Evolutionary conservation across 2,113 vertebrate species (phyloP), one percentile per base, ranked within the genome.

Genomic region (Tetraodon nigroviridis): DNA sequence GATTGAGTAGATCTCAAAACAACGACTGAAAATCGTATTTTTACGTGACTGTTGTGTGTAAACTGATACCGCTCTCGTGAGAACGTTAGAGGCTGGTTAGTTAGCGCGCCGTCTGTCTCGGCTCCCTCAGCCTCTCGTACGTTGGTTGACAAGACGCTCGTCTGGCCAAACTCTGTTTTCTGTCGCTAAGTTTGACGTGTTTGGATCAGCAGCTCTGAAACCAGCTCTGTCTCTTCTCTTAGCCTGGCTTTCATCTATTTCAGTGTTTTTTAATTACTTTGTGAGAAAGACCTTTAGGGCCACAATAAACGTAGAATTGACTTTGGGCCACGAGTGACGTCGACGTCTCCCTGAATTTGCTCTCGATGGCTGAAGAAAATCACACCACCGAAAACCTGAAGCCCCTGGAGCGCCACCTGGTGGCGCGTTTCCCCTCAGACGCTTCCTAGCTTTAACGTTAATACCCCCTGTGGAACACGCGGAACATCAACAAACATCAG

Each of bases 1-100:
- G 64, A 84, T 69, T 83, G 85, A 89, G 85, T 87, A 81, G 87
- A 89, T 86, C 85, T 86, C 76, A 83, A 67, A 64, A 51, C 46
- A 56, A 20, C 17, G 44, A 71, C 53, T 51, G 61, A 66, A 59
- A 67, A 69, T 54, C 55, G 11, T 64, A 69, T 78, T 69, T 56
- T 55, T 21, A n/a, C 21, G 13, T 55, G 11, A 21, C 5, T 49
- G 19, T 14, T 17, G 50, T 66, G 57, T 75, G 64, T 58, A 18
- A 60, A 48, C 59, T 79, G 73, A 78, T 69, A 64, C 58, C 42
- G 16, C 8, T 69, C 32, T 76, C 40, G 1, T 66, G 47, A 60
- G 69, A 53, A 58, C 51, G 42, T 61, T 58, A 51, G 44, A 7
- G 44, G 58, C 19, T 27, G 17, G 68, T 56, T 21, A 8, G 45